Evolutionary conservation across 2,888 invertebrate genomes (phyloP).

Genomic region (Agonum fuliginosum): DNA sequence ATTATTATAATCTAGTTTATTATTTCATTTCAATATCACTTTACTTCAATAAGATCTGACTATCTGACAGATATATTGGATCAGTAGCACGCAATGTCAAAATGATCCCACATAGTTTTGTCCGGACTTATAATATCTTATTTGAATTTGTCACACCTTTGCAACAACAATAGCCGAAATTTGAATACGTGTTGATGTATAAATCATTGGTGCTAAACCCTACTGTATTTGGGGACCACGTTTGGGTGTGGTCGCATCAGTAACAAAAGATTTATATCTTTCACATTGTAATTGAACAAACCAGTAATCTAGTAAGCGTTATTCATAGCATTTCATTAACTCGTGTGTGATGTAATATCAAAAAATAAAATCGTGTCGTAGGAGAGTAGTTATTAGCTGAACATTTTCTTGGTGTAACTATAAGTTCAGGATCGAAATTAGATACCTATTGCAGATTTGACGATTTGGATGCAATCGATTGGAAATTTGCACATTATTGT

Average conservation of each 20-base stretch:
- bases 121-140: conserved; percentile 33
- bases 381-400: conserved; percentile 15
- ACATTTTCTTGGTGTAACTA: background rate
- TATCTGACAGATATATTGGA: too few species aligned
- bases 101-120: conserved; percentile 9
- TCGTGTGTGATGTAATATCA: conserved; percentile 29
- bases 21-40: too few species aligned
- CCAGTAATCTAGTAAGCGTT: background rate
- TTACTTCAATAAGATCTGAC: too few species aligned
- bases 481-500: background rate
- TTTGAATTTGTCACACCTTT: conserved; percentile 54
- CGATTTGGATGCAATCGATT: background rate
- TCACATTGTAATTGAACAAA: conserved; percentile 19
- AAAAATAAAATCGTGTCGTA: conserved; percentile 17
- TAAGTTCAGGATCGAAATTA: background rate
- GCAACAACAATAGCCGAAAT: conserved; percentile 40
- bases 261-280: conserved; percentile 40
- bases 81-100: too few species aligned
- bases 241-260: conserved; percentile 33
- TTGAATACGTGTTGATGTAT: conserved; percentile 53
- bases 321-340: conserved; percentile 33
- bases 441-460: background rate
- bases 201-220: conserved; percentile 32
- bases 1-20: too few species aligned
- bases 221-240: conserved; percentile 47